Evolutionary conservation across 2,113 vertebrate genomes (phyloP).

Genomic region (Lycocorax pyrrhopterus): DNA sequence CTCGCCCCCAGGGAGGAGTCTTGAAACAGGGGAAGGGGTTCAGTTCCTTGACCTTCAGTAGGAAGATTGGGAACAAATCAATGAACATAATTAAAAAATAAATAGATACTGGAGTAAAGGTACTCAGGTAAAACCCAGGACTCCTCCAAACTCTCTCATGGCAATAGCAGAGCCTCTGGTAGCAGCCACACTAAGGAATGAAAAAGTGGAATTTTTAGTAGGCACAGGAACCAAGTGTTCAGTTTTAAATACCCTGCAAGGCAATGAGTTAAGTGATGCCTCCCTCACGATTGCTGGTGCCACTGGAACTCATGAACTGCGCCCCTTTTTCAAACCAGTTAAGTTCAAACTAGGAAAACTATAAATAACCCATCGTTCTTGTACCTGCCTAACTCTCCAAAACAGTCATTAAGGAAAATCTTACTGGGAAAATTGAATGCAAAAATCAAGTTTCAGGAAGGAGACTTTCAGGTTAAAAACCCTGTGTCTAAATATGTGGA

Average conservation of each 20-base stretch:
- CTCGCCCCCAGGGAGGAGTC: not conserved
- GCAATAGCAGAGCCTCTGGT: not conserved
- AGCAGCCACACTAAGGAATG: not conserved
- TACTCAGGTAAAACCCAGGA: not conserved
- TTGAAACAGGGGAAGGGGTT: not conserved
- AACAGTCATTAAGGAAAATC: not conserved
- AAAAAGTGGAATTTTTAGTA: not conserved
- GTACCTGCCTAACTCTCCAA: not conserved
- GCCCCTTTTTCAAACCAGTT: not conserved
- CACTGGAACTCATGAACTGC: rapidly evolving
- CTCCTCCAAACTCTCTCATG: not conserved
- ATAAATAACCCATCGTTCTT: not conserved
- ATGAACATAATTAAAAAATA: no score
- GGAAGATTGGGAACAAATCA: not conserved
- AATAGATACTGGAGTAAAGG: not conserved
- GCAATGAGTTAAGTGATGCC: not conserved
- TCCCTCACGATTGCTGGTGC: not conserved
- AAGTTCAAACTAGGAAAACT: not conserved
- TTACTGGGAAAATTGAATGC: not conserved
- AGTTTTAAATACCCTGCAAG: not conserved
- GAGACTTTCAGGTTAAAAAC: not conserved
- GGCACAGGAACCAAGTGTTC: not conserved
- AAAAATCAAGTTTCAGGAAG: not conserved
- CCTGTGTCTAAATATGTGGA: not conserved
- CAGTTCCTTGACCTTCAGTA: not conserved